Base-by-base conservation (phyloP, 2,113 vertebrate genomes). In the Rhizomys pruinosus region DNA sequence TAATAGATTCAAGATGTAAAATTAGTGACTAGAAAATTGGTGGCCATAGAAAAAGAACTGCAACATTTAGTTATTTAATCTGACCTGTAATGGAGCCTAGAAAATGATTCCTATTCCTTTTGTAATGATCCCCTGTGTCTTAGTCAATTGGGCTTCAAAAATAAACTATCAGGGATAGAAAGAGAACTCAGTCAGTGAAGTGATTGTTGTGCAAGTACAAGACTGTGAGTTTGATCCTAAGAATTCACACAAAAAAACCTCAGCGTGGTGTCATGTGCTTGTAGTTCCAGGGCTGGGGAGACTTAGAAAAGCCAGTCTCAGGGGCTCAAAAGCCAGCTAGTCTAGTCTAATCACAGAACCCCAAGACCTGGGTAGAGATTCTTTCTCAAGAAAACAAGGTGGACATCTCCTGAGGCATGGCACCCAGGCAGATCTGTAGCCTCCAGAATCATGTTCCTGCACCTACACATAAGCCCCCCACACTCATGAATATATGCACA, bases 1-100 rank as follows among this genome's bases (percentile, higher is more conserved):
- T 80, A 89, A 73, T 94, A 20, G 44, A n/a, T 59, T 25, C n/a
- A 87, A 84, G 57, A 90, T 95, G 64, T 81, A 47, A 86, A 95
- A 94, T 84, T 86, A 94, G 44, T 73, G 34, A 73, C 72, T 81
- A 89, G 76, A 88, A 94, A 92, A 91, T 84, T 64, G 23, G 44
- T 87, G 27, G 10, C 19, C n/a, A 78, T 39, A 72, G 55, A 89
- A 78, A 84, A 97, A 80, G 6, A 2, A 71, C 87, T 84, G 63
- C 34, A 37, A 74, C 63, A 44, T 72, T 91, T 89, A 68, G 11
- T 89, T 77, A 77, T 68, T 95, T 84, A 92, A 61, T 61, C 34
- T 87, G 57, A 69, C 52, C 37, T 76, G 5, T 55, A 94, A 78
- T 79, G 32, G 69, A 82, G 37, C 52, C 89, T 84, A 81, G 84